Base-by-base conservation (phyloP, 1,140 invertebrate genomes). In the Psix sp. region DNA sequence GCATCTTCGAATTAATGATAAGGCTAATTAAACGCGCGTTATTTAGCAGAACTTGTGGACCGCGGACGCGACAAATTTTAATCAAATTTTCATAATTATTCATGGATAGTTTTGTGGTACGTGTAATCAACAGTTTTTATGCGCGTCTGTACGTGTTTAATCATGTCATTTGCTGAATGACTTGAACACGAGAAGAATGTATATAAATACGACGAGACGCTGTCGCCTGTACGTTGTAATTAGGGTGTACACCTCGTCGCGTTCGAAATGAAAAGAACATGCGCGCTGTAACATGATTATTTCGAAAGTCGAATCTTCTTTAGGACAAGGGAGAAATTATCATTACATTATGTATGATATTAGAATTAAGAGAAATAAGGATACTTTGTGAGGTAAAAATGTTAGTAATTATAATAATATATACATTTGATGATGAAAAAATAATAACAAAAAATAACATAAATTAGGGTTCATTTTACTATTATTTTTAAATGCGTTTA, bases 231-330 rank as follows among this genome's bases (percentile, higher is more conserved):
- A 52, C 68, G 10, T 24, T 20, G 59, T 72, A 72, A 72, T 72
- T 57, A 72, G 57, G 59, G 63, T 63, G 33, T 72, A 63, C 59
- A 39, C 51, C 11, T 21, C 18, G 51, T 5, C 31, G 51, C 38
- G 52, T 57, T 59, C 10, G 49, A 72, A 65, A 72, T 72, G 51
- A 72, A 72, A 72, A 63, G 67, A 72, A 62, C 66, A 70, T 62
- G 66, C 49, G 14, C 57, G 26, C 20, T 38, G 21, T 59, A 73
- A 73, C 52, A 46, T 59, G 48, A 60, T 60, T 73, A 54, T 66
- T 14, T 36, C 60, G 18, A 21, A 48, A 39, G 59, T 56, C 14
- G 51, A 38, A 43, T 36, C 16, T 51, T 43, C 33, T 13, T 11
- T n/a, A n/a, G 26, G 42, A 20, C 14, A 14, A 40, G 46, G 39